Base-by-base conservation (phyloP, 2,113 vertebrate genomes). In the Sorex araneus region DNA sequence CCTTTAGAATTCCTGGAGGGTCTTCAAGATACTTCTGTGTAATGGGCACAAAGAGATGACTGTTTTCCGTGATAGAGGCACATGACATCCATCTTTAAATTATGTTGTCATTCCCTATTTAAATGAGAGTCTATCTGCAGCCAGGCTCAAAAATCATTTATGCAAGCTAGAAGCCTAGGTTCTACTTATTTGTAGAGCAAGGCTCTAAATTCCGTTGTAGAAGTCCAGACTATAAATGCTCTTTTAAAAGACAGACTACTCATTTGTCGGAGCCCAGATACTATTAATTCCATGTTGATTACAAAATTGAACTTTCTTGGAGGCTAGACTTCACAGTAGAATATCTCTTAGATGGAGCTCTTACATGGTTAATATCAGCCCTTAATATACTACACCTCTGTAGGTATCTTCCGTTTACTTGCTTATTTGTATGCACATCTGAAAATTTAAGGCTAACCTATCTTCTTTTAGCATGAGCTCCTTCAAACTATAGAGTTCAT, bases 41-140 rank as follows among this genome's bases (percentile, higher is more conserved):
- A 7, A 40, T 1, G 67, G 50, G 28, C 19, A 47, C n/a, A 21
- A 23, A 0, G 18, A 76, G 30, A 18, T 16, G 54, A 40, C 23
- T 15, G 40, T 8, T 1, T 6, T 10, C 1, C 0, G 15, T 0
- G 3, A 21, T 43, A 0, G 43, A 19, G 21, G 7, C 0, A 1
- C 60, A 67, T 25, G 3, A 1, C 28, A 30, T 30, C 64, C 64
- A 16, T 30, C 43, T 86, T 13, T 16, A 50, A 76, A 34, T 76
- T 18, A 18, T 54, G 32, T 57, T 43, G 23, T 69, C 27, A 0
- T 70, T 69, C 30, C 27, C 16, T 40, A 21, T 0, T 47, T 75
- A 8, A 78, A n/a, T 7, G 8, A 5, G 25, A 43, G 9, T 12
- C 10, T 64, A 12, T 70, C 13, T 43, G 36, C n/a, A 28, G 32